A percentile compares a stretch with the other conserved stretches of the same genome.
These are phyloP conservation scores for Rhopalosiphum maidis DNA, from an alignment of 1,140 invertebrate genomes.

Conservation along the genomic window DNA sequence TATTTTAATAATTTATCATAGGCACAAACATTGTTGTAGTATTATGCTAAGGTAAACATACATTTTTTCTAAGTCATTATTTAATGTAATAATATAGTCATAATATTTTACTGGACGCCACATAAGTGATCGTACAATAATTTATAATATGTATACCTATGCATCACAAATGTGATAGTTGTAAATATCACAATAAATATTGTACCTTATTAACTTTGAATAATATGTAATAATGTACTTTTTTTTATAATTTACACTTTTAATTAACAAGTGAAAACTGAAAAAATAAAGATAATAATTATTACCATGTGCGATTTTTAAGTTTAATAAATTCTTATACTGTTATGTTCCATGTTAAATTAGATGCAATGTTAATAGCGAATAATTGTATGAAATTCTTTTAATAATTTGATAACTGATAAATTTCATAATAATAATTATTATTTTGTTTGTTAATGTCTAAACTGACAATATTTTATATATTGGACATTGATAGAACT, in stretches of 20 bases:
- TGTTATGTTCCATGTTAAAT: neutral
- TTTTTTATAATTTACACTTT: neutral
- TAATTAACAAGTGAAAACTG: neutral
- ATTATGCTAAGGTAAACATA: neutral
- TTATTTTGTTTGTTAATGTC: neutral
- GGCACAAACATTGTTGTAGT: neutral
- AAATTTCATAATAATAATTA: neutral
- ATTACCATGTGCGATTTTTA: neutral
- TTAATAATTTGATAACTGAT: neutral
- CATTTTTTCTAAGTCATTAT: conserved; percentile 55
- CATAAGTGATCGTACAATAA: conserved; percentile 24
- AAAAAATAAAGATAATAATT: conserved; percentile 12
- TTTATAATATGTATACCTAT: conserved; percentile 7
- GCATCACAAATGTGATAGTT: conserved; percentile 27
- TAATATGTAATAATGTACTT: conserved; percentile 36
- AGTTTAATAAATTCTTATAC: neutral
- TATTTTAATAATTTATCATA: conserved; percentile 36
- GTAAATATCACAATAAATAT: neutral
- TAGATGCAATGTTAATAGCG: neutral
- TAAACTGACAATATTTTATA: neutral
- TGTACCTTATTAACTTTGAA: neutral
- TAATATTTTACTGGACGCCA: neutral
- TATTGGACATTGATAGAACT: neutral
- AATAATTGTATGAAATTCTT: neutral
- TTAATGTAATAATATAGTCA: conserved; percentile 56